Conservation (phyloP, 2,797 vertebrate genomes). For the Microhierax caerulescens region DNA sequence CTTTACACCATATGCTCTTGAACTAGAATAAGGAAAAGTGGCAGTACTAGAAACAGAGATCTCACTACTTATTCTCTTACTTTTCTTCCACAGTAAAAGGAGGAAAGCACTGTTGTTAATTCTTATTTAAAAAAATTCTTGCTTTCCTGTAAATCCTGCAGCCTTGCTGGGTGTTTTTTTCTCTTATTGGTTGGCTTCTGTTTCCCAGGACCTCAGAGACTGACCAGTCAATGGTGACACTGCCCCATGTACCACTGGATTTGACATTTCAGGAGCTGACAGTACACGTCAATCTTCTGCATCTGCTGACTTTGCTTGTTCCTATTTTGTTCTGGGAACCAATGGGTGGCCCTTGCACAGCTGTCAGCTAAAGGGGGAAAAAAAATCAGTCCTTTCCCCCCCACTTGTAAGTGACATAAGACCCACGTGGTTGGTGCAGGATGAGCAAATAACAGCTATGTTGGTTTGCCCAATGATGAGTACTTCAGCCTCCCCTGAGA, state of each 20-base stretch:
- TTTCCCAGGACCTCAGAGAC: background rate
- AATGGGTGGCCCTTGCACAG: background rate
- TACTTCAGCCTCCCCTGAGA: background rate
- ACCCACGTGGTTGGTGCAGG: background rate
- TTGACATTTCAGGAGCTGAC: background rate
- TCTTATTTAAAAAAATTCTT: background rate
- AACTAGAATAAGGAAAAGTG: background rate
- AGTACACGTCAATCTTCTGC: background rate
- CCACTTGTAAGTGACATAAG: background rate
- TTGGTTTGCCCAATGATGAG: background rate
- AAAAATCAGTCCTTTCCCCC: background rate
- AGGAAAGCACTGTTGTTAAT: background rate
- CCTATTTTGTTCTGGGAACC: background rate
- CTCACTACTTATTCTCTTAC: background rate
- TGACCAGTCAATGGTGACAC: background rate
- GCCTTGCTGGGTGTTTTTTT: background rate
- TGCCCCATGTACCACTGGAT: background rate
- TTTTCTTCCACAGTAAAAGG: background rate
- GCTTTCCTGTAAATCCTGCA: background rate
- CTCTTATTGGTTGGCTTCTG: background rate
- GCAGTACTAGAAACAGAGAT: background rate
- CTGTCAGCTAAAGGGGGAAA: background rate
- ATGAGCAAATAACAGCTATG: background rate
- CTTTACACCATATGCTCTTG: background rate
- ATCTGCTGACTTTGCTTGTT: background rate